Evolutionary conservation across 2,797 vertebrate genomes (phyloP), one percentile per base, ranked within the genome.

Genomic region (Esox masquinongy): DNA sequence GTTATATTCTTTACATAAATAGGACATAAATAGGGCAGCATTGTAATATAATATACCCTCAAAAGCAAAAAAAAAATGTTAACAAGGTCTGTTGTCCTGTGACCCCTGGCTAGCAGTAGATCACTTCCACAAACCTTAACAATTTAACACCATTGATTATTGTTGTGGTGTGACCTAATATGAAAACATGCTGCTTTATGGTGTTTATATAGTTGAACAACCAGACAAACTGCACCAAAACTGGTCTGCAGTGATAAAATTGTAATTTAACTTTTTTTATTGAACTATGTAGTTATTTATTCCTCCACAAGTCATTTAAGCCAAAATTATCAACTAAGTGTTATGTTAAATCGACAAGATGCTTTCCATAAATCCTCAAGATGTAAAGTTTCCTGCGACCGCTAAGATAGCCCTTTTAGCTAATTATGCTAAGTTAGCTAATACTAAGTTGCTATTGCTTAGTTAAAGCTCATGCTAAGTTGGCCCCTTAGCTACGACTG

Each of bases 181-280:
- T 67, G 61, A 77, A 39, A 72, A 73, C 70, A 68, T 77, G 80
- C 76, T 82, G 67, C 77, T 84, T 84, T 77, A 8, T 66, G 16
- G 34, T 76, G 26, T 74, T 17, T 77, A 75, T 70, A 69, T 66
- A 16, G 47, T 22, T 74, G 61, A 53, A 50, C 49, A 9, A 71
- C 14, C 22, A n/a, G 85, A 85, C 82, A 73, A 85, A 64, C 79
- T 86, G 85, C 83, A 76, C 70, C 53, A 31, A 29, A 17, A 71
- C 68, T 73, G 68, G 79, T 22, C 70, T 70, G 72, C 73, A 74
- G 84, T 34, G 79, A 83, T 59, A 67, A 70, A 76, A 22, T 76
- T 31, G 56, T 74, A 49, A 36, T 74, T 77, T 56, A 50, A 70
- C 16, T 79, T 70, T 71, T 29, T 76, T 80, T 71, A 73, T 79